Evolutionary conservation across 2,797 vertebrate species (phyloP).

Genomic region (Helicolenus hilgendorfi): DNA sequence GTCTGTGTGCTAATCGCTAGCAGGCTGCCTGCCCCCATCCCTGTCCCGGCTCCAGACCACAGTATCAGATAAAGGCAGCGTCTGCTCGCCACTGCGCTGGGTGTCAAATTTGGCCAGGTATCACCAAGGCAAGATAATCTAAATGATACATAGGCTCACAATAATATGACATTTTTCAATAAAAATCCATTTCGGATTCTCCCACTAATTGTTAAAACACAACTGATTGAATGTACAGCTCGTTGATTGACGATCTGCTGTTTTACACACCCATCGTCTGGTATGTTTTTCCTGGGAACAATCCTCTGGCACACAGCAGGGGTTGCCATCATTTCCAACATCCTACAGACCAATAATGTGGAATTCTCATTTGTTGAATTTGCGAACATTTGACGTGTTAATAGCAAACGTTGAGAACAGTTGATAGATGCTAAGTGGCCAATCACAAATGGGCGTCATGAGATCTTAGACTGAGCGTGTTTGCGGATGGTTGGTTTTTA

Average conservation of each 20-base stretch:
- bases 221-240: background rate
- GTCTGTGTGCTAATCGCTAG: slow-evolving; percentile 73
- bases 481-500: background rate
- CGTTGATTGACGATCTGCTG: background rate
- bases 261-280: background rate
- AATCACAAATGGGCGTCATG: background rate
- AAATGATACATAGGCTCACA: background rate
- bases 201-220: background rate
- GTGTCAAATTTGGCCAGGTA: slow-evolving; percentile 33
- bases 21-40: slow-evolving; percentile 42
- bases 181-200: background rate
- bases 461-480: background rate
- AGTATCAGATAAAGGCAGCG: slow-evolving; percentile 44
- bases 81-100: slow-evolving; percentile 7
- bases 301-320: background rate
- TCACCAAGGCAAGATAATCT: background rate
- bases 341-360: background rate
- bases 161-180: background rate
- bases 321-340: background rate
- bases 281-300: slow-evolving; percentile 2
- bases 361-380: background rate
- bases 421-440: background rate
- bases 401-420: background rate
- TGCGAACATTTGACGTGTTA: background rate
- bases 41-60: slow-evolving; percentile 35